Evolutionary conservation across 2,888 invertebrate genomes (phyloP), one percentile per base, ranked within the genome.

Genomic region (Eupeodes luniger): DNA sequence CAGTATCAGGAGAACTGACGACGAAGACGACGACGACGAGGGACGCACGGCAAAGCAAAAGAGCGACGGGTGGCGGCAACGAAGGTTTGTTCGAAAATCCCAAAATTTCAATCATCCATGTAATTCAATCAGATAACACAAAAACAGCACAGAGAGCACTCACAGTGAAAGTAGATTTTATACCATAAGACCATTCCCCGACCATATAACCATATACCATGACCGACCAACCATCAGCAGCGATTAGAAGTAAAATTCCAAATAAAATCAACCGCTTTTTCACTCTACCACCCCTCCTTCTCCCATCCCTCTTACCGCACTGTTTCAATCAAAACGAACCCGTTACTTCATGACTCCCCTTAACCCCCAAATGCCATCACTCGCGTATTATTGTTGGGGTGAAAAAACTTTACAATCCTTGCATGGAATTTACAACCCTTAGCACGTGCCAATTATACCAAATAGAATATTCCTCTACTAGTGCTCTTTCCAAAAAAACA

Each of bases 401-500:
- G 62, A 72, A 76, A 72, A 53, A 83, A 83, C 79, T 64, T 59
- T 51, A 53, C 47, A 87, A 83, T 83, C 87, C 83, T 87, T 83
- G 57, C 83, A 80, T 76, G 75, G 40, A 83, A 83, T 83, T 83
- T 72, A 84, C 80, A 76, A 76, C 76, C 72, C 70, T 40, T 40
- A 55, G 84, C 87, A 87, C 84, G 87, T 87, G 87, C 84, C 80
- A 80, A 87, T 84, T 72, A 67, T 83, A 79, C 70, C 49, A 40
- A 87, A 62, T 74, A 12, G 59, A 59, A 36, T 10, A 59, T 59
- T 36, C n/a, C 51, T 79, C 69, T 76, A 78, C 64, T 61, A 40
- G 27, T 36, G n/a, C 49, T 27, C 47, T 49, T 66, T 66, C 14
- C 14, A 49, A 66, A 40, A 36, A 3, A 57, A 27, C 1, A 47